phyloP scores from a whole-genome alignment of 2,888 invertebrate genomes.

The Unio pictorum region DNA sequence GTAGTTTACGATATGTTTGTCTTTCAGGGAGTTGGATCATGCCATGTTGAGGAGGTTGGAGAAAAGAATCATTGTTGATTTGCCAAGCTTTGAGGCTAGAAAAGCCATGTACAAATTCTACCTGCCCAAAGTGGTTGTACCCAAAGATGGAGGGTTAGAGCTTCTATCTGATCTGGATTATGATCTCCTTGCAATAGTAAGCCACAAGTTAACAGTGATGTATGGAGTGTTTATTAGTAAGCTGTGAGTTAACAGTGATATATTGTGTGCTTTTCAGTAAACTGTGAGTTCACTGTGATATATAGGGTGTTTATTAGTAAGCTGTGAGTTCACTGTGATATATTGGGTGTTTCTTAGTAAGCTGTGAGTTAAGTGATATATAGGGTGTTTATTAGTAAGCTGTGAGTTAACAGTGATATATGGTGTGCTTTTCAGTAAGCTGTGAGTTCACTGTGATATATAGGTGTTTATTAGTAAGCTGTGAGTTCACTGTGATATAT shows the following conservation, averaged over 20 bases:
- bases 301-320: neutral
- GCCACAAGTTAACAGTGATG: conserved; percentile 7
- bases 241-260: too few species aligned
- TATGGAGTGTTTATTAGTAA: neutral
- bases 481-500: too few species aligned
- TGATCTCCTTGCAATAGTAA: conserved; percentile 70
- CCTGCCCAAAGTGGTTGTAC: conserved; percentile 68
- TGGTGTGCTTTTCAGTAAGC: neutral
- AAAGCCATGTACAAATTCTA: conserved; percentile 78
- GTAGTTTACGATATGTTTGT: too few species aligned
- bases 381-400: conserved; percentile 46
- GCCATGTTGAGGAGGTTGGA: conserved; percentile 91
- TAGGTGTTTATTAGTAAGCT: too few species aligned
- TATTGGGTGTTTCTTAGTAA: neutral
- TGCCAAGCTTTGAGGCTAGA: conserved; percentile 82
- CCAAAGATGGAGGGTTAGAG: conserved; percentile 71
- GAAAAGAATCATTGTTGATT: conserved; percentile 85
- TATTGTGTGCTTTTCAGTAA: neutral
- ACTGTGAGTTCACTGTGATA: too few species aligned
- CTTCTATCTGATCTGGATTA: conserved; percentile 73
- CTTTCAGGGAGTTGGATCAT: conserved; percentile 84
- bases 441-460: too few species aligned
- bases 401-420: neutral
- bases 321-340: neutral
- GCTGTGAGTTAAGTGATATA: too few species aligned